A percentile compares a stretch with the other conserved stretches of the same genome.
phyloP scores from a whole-genome alignment of 2,797 vertebrate genomes.

The Aeoliscus strigatus region DNA sequence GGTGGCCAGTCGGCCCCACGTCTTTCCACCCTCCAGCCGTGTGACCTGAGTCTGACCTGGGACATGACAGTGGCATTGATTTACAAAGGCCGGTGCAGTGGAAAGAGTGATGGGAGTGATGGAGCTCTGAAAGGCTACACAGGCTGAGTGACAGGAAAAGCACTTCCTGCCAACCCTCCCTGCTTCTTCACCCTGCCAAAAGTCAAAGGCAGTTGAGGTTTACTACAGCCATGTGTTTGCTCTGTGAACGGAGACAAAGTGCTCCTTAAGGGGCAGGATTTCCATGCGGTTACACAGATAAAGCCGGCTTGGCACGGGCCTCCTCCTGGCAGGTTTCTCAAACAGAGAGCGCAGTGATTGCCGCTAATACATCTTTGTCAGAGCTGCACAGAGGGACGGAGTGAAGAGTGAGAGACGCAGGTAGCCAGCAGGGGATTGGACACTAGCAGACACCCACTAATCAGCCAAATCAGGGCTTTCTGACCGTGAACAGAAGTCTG shows the following conservation, averaged over 20 bases:
- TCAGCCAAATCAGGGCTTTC: slow-evolving; percentile 55
- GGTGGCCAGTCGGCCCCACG: slow-evolving; percentile 22
- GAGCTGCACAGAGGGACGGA: slow-evolving; percentile 33
- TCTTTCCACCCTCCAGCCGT: slow-evolving; percentile 55
- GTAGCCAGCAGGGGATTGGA: slow-evolving; percentile 47
- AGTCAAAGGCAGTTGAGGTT: slow-evolving; percentile 56
- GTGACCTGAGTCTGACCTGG: slow-evolving; percentile 67
- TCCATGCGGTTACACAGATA: slow-evolving; percentile 43
- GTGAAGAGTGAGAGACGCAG: slow-evolving; percentile 54
- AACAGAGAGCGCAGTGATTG: slow-evolving; percentile 55
- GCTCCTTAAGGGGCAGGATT: slow-evolving; percentile 58
- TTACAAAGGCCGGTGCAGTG: slow-evolving; percentile 55
- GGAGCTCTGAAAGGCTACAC: slow-evolving; percentile 60
- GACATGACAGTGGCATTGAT: slow-evolving; percentile 62
- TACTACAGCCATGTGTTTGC: slow-evolving; percentile 57
- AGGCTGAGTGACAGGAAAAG: slow-evolving; percentile 61
- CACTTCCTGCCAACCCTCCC: slow-evolving; percentile 58
- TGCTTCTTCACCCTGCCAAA: slow-evolving; percentile 59
- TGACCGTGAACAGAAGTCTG: slow-evolving; percentile 45
- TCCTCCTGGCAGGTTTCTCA: slow-evolving; percentile 52
- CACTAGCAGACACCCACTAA: slow-evolving; percentile 48
- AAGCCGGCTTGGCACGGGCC: slow-evolving; percentile 47
- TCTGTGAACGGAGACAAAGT: slow-evolving; percentile 64
- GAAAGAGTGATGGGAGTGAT: slow-evolving; percentile 29
- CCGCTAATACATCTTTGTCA: slow-evolving; percentile 52